Base-by-base conservation (phyloP, 2,888 invertebrate species). In the Aplocera efformata region DNA sequence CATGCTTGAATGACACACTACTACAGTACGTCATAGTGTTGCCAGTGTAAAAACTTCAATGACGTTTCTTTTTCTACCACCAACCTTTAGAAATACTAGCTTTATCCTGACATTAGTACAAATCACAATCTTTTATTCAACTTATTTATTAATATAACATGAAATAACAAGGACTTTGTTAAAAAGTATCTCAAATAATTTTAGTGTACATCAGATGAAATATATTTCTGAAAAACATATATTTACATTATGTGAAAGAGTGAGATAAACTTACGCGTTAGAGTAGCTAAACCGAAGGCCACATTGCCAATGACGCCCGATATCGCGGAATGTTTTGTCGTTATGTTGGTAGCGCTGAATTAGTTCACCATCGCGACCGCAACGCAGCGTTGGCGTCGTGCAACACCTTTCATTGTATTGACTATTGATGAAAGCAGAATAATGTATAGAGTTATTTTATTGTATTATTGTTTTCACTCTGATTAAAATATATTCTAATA, bases 341-440 rank as follows among this genome's bases (percentile, higher is more conserved):
- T 69, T 63, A 74, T 63, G 83, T 82, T 88, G 88, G 88, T 63
- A 81, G 62, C 62, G 51, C 67, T 76, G 80, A 49, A 64, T 81
- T 86, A 88, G 88, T 88, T 88, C 81, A 77, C 82, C 80, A 86
- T 88, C 85, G 89, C 86, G 86, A 77, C 88, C 89, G 84, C 86
- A 76, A 69, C 81, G 86, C 56, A 81, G 89, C 85, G 90, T 90
- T 90, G 85, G 88, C 85, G 88, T 89, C 89, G 90, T 90, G 89
- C 89, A 90, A 91, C 91, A 91, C 91, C 90, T 91, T 91, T 91
- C 91, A 90, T 90, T 90, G 91, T 91, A 91, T 91, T 90, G 91
- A 91, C 91, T 91, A 91, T 91, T 90, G 91, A 91, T 85, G 88
- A 89, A 86, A 83, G 89, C 88, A 88, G 84, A 86, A 88, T 89